Conservation (phyloP, 2,888 invertebrate species). For the Ptilodon capucinus region DNA sequence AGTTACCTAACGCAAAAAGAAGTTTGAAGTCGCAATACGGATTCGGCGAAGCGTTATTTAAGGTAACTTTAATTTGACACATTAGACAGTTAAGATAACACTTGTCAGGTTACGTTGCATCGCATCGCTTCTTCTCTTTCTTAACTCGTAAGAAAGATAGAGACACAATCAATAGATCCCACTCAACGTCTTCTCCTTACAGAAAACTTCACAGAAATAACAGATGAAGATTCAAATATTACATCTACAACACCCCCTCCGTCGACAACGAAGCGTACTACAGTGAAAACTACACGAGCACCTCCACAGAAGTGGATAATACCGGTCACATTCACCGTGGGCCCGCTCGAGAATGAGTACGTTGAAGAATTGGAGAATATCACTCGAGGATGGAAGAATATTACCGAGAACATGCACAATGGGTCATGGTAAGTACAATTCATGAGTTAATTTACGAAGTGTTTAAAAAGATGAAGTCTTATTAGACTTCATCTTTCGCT, state of each 20-base stretch:
- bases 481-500: too few species aligned
- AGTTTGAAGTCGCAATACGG: too few species aligned
- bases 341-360: slow-evolving; percentile 75
- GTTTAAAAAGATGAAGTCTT: too few species aligned
- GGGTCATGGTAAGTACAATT: slow-evolving; percentile 71
- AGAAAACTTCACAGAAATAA: slow-evolving; percentile 78
- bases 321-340: slow-evolving; percentile 89
- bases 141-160: too few species aligned
- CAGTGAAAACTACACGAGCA: slow-evolving; percentile 48
- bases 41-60: too few species aligned
- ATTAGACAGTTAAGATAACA: too few species aligned
- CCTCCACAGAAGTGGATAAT: slow-evolving; percentile 87
- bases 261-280: slow-evolving; percentile 46
- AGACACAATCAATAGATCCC: too few species aligned
- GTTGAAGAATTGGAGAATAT: slow-evolving; percentile 65
- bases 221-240: slow-evolving; percentile 62
- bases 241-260: slow-evolving; percentile 55
- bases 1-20: too few species aligned
- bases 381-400: slow-evolving; percentile 53
- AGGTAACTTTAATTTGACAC: too few species aligned
- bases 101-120: too few species aligned
- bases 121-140: too few species aligned
- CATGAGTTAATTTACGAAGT: too few species aligned
- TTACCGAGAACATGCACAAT: slow-evolving; percentile 55
- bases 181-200: slow-evolving; percentile 6